Base-by-base conservation (phyloP, 1,140 invertebrate species). In the Stratiolaelaps scimitus region DNA sequence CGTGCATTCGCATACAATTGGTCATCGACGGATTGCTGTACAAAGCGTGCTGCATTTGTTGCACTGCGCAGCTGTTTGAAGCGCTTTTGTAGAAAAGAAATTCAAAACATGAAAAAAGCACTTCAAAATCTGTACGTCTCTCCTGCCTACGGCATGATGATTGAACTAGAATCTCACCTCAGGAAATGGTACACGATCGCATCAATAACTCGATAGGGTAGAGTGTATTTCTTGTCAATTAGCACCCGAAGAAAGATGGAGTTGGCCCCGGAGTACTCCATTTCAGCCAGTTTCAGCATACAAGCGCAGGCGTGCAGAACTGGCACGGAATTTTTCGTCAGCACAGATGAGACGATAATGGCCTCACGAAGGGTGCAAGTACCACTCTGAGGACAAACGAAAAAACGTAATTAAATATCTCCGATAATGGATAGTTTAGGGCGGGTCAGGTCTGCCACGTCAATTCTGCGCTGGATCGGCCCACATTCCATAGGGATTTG, bases 181-280 rank as follows among this genome's bases (percentile, higher is more conserved):
- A 95, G 72, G 76, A 98, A 98, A 77, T 98, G 92, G 75, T 89
- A 88, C 2, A 98, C 91, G n/a, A 92, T 81, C 13, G 88, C 89
- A 80, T 98, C 94, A 17, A 98, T 81, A 2, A 96, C 93, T 71
- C 90, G 80, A 76, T 91, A 98, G 0, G 94, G 94, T 45, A 98
- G 77, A 1, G 94, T 92, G 80, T 98, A 98, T 75, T 96, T 96
- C 76, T 98, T 99, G 73, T 98, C 93, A 66, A 98, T 83, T 64
- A 99, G 83, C 73, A 92, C 87, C 53, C 91, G 81, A 29, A 99
- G 78, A 73, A 99, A 94, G 71, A 98, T 92, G 64, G 90, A 95
- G 76, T 88, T 97, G 0, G 93, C 90, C n/a, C 94, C 93, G 60
- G 83, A 89, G 73, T 98, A 98, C 69, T 89, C 88, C 92, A 98